phyloP scores from a whole-genome alignment of 2,888 invertebrate species.

The Aphrophora alni region DNA sequence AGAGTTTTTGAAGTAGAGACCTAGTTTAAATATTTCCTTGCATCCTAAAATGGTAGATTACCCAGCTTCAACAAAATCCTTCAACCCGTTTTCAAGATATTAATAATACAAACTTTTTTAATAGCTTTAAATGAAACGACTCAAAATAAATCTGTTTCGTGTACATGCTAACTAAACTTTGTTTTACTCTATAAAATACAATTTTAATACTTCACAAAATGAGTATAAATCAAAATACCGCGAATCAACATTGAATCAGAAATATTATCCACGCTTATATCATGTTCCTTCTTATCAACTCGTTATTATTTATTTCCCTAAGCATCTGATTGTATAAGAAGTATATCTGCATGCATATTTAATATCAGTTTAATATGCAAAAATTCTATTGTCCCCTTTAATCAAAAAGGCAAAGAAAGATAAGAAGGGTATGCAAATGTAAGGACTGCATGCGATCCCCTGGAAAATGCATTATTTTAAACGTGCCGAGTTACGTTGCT shows the following conservation, averaged over 20 bases:
- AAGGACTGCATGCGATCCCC: neutral
- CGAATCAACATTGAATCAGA: neutral
- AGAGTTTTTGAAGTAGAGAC: no score
- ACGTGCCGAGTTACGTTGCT: neutral
- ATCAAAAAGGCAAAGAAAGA: neutral
- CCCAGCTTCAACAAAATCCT: no score
- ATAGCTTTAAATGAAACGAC: no score
- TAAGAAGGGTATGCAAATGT: neutral
- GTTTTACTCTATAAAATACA: no score
- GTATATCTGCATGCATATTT: neutral
- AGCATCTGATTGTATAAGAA: neutral
- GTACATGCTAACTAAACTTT: no score
- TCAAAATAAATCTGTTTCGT: no score
- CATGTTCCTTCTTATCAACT: neutral
- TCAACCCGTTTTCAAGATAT: no score
- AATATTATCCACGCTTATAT: neutral
- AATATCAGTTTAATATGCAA: neutral
- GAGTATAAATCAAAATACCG: neutral
- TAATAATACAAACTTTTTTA: no score
- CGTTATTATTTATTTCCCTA: neutral
- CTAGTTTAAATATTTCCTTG: no score
- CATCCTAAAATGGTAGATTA: no score
- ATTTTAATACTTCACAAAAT: no score
- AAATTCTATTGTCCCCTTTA: constrained; percentile 6
- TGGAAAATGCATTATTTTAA: neutral